These are phyloP conservation scores for Pseudoips prasinana DNA, from an alignment of 2,888 invertebrate species.

Conservation along the genomic window DNA sequence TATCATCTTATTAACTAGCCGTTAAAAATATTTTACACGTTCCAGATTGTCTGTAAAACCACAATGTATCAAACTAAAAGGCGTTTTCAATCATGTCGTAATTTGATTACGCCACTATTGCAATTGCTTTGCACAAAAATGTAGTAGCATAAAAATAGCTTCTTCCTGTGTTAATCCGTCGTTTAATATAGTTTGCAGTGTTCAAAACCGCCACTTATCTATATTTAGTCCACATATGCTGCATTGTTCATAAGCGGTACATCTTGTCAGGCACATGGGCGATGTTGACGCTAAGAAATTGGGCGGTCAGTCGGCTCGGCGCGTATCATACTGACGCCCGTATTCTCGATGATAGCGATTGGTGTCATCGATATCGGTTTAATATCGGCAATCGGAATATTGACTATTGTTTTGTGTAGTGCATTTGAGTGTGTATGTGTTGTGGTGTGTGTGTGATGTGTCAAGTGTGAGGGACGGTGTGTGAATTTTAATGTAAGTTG, in stretches of 20 bases:
- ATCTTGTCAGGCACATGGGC: slow-evolving; percentile 44
- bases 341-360: too few relatives aligned
- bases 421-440: slow-evolving; percentile 10
- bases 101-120: too few relatives aligned
- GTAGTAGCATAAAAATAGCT: too few relatives aligned
- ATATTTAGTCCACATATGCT: slow-evolving; percentile 34
- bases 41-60: too few relatives aligned
- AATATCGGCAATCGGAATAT: slow-evolving; percentile 21
- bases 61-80: too few relatives aligned
- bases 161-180: too few relatives aligned
- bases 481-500: slow-evolving; percentile 29
- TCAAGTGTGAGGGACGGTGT: slow-evolving; percentile 6
- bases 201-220: slow-evolving; percentile 28
- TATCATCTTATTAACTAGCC: too few relatives aligned
- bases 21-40: too few relatives aligned
- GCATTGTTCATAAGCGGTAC: slow-evolving; percentile 41
- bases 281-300: slow-evolving; percentile 56
- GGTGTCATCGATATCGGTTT: slow-evolving; percentile 19
- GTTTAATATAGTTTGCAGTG: too few relatives aligned
- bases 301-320: slow-evolving; percentile 61
- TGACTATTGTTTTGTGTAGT: slow-evolving; percentile 19
- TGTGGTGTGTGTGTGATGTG: slow-evolving; percentile 4
- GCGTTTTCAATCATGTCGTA: too few relatives aligned
- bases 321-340: slow-evolving; percentile 58
- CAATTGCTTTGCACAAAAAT: too few relatives aligned